phyloP scores from a whole-genome alignment of 2,888 invertebrate genomes.

The Nomada goodeniana region DNA sequence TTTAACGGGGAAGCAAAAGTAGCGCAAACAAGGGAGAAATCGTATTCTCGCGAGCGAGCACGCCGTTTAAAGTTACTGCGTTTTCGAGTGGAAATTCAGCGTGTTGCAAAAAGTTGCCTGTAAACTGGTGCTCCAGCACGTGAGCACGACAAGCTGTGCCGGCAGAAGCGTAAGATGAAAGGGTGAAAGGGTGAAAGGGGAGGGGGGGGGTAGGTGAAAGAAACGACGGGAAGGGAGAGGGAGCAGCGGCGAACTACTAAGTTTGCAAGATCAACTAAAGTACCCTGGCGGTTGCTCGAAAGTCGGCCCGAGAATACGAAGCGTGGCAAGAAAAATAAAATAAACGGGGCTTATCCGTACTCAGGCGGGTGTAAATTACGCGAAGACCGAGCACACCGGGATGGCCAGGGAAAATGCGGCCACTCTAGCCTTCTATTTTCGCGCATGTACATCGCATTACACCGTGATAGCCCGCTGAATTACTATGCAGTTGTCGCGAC shows the following conservation, averaged over 20 bases:
- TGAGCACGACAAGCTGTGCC: conserved; percentile 52
- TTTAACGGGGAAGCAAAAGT: conserved; percentile 44
- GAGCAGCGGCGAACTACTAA: conserved; percentile 54
- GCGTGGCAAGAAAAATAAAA: conserved; percentile 68
- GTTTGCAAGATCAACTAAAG: conserved; percentile 72
- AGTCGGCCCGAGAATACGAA: conserved; percentile 68
- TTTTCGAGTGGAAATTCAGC: conserved; percentile 58
- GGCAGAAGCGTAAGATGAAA: neutral
- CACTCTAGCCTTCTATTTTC: conserved; percentile 60
- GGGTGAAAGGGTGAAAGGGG: neutral
- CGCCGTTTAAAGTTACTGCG: conserved; percentile 42
- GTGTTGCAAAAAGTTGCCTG: conserved; percentile 54
- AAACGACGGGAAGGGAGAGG: neutral
- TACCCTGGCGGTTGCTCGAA: conserved; percentile 61
- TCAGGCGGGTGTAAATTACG: conserved; percentile 67
- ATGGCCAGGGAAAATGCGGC: conserved; percentile 56
- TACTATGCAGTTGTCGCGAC: conserved; percentile 42
- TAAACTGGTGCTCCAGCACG: conserved; percentile 34
- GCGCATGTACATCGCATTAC: conserved; percentile 47
- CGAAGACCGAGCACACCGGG: conserved; percentile 44
- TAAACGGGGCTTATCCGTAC: conserved; percentile 69
- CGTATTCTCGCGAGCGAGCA: conserved; percentile 32
- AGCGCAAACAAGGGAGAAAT: conserved; percentile 43
- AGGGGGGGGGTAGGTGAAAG: neutral
- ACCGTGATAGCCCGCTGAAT: conserved; percentile 43